Conservation (phyloP, 1,140 invertebrate species). For the Oppia nitens region DNA sequence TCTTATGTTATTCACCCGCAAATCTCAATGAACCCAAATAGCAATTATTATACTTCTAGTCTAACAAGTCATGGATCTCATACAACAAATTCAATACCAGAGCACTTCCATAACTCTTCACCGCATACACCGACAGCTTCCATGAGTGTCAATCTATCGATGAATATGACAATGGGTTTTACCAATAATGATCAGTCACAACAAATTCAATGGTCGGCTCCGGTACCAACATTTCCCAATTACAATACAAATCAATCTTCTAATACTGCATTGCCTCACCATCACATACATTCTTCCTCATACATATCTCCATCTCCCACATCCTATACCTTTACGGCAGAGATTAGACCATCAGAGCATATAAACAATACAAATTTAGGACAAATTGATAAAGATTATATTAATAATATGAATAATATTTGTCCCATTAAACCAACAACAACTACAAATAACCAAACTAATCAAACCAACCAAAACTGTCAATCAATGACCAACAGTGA, state of each 20-base stretch:
- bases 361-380: not conserved
- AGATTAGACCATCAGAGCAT: slow-evolving; percentile 39
- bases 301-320: slow-evolving; percentile 32
- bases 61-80: not conserved
- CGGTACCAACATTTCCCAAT: slow-evolving; percentile 13
- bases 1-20: not conserved
- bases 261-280: slow-evolving; percentile 15
- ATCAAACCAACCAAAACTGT: not conserved
- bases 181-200: slow-evolving; percentile 37
- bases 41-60: not conserved
- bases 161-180: slow-evolving; percentile 83
- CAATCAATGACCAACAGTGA: not conserved
- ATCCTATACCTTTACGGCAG: slow-evolving; percentile 53
- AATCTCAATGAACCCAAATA: not conserved
- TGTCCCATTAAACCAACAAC: not conserved
- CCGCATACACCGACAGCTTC: slow-evolving; percentile 22
- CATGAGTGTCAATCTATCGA: slow-evolving; percentile 89
- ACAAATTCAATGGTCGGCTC: slow-evolving; percentile 25
- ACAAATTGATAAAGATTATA: not conserved
- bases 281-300: slow-evolving; percentile 17
- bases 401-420: too few species aligned
- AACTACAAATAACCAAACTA: not conserved
- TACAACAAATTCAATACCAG: not conserved
- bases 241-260: slow-evolving; percentile 12
- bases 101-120: too few species aligned